Percentiles rank a stretch among this genome's conserved stretches.
Conservation (phyloP, 2,888 invertebrate species). For the Pollenia amentaria region DNA sequence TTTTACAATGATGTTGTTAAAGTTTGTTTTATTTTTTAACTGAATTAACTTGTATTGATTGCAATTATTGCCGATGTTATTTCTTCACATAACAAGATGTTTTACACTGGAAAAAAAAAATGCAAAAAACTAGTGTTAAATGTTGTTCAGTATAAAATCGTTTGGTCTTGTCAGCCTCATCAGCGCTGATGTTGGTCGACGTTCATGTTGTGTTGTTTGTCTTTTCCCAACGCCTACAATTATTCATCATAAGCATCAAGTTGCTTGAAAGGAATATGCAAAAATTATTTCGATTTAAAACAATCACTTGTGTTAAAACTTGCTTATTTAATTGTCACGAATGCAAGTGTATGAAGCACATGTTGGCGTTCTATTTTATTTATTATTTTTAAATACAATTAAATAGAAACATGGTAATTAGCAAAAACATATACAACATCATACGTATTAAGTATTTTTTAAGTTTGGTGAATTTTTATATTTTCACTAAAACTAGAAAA, state of each 20-base stretch:
- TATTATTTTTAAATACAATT: constrained; percentile 33
- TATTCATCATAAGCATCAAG: constrained; percentile 23
- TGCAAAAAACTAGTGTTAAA: constrained; percentile 29
- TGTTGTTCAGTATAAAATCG: constrained; percentile 19
- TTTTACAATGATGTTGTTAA: constrained; percentile 36
- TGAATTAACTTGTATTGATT: constrained; percentile 72
- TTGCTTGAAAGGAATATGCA: background rate
- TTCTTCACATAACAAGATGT: constrained; percentile 49
- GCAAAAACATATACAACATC: constrained; percentile 27
- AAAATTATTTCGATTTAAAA: constrained; percentile 16
- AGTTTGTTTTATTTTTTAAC: constrained; percentile 34
- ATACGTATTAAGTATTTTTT: background rate
- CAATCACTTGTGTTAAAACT: constrained; percentile 56
- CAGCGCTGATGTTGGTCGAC: constrained; percentile 55
- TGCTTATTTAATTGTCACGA: constrained; percentile 63
- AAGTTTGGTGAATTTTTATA: background rate
- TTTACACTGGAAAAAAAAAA: constrained; percentile 33
- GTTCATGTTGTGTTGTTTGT: constrained; percentile 69
- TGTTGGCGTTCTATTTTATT: constrained; percentile 13
- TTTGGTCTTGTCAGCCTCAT: constrained; percentile 71
- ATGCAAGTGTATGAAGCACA: constrained; percentile 40
- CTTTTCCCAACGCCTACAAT: constrained; percentile 64
- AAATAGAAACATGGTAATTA: constrained; percentile 36
- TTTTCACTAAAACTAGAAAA: background rate
- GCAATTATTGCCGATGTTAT: constrained; percentile 33